Conservation (phyloP, 1,140 invertebrate genomes). For the Spodoptera frugiperda region DNA sequence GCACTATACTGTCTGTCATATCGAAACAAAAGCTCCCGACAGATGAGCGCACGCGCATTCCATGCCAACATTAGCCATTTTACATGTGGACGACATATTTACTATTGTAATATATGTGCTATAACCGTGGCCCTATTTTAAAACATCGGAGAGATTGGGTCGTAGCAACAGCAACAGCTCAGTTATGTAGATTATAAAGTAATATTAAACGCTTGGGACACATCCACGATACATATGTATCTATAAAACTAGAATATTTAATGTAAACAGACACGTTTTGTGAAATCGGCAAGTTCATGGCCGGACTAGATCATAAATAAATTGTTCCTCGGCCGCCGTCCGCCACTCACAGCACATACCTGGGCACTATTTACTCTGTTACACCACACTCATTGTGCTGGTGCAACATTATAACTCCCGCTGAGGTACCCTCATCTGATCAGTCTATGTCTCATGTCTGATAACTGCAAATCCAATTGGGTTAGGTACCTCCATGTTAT, state of each 20-base stretch:
- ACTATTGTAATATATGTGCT: constrained; percentile 10
- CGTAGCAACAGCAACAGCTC: constrained; percentile 25
- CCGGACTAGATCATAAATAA: constrained; percentile 30
- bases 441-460: too few species aligned
- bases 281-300: constrained; percentile 30
- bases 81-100: constrained; percentile 4
- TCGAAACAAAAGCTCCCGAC: too few species aligned
- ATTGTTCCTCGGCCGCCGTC: background rate
- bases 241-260: constrained; percentile 2
- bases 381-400: too few species aligned
- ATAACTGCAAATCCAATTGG: too few species aligned
- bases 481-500: too few species aligned
- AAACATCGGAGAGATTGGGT: background rate
- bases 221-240: background rate
- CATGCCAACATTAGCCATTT: background rate
- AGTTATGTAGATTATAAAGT: constrained; percentile 10
- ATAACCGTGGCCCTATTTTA: constrained; percentile 19
- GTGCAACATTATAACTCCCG: too few species aligned
- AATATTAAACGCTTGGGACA: background rate
- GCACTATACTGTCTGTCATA: too few species aligned
- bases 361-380: too few species aligned
- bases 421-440: too few species aligned
- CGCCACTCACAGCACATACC: too few species aligned
- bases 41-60: background rate
- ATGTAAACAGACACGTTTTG: constrained; percentile 24